phyloP scores from a whole-genome alignment of 2,113 vertebrate species.

The Chaetorhynchus papuensis region DNA sequence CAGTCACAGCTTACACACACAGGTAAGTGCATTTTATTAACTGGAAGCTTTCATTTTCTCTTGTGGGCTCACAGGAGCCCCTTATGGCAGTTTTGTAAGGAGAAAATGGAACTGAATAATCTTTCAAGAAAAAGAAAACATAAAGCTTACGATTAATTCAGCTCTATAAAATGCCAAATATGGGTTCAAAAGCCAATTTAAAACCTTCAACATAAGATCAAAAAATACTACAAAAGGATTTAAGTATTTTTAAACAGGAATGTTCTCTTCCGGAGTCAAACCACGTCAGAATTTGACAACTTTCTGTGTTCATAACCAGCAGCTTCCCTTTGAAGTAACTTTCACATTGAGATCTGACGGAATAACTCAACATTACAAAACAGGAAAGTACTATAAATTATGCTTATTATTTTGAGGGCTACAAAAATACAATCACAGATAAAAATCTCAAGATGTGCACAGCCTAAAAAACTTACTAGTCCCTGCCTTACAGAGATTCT shows the following conservation, averaged over 20 bases:
- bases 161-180: neutral
- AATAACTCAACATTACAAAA: neutral
- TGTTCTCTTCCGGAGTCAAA: neutral
- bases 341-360: neutral
- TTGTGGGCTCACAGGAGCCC: neutral
- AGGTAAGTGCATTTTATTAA: conserved; percentile 26
- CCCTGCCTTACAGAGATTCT: neutral
- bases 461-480: neutral
- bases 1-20: neutral
- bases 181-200: neutral
- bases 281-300: neutral
- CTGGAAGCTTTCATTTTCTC: neutral
- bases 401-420: neutral
- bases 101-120: neutral
- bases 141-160: conserved; percentile 2
- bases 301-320: neutral
- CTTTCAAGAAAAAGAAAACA: neutral
- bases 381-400: neutral
- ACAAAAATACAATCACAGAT: neutral
- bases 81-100: neutral
- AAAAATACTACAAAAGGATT: conserved; percentile 12
- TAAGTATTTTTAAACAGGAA: conserved; percentile 10
- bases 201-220: conserved; percentile 5
- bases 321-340: conserved; percentile 26
- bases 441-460: neutral